These are phyloP conservation scores for Endotricha flammealis DNA, from an alignment of 2,888 invertebrate species.

Conservation along the genomic window DNA sequence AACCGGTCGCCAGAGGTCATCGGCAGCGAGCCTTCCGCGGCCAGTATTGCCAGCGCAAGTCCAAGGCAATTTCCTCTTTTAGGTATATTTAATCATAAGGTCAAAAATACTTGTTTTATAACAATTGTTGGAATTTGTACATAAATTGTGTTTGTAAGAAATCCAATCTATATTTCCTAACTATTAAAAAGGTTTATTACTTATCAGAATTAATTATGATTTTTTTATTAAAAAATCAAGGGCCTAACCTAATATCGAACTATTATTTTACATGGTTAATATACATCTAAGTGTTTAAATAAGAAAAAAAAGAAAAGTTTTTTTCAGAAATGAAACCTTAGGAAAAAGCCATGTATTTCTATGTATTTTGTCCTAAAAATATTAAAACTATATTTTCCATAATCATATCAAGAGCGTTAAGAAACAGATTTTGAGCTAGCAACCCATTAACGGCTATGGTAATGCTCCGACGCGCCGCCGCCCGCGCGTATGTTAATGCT, in stretches of 20 bases:
- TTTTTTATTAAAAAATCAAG: too few relatives aligned
- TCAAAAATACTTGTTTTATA: constrained; percentile 19
- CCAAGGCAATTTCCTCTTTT: constrained; percentile 46
- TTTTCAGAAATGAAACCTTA: too few relatives aligned
- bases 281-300: too few relatives aligned
- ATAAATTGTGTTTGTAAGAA: too few relatives aligned
- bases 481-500: constrained; percentile 74
- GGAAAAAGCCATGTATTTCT: too few relatives aligned
- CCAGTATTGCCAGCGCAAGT: constrained; percentile 57
- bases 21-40: constrained; percentile 75
- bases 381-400: neutral
- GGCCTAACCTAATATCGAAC: too few relatives aligned
- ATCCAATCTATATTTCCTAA: too few relatives aligned
- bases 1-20: constrained; percentile 77
- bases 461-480: constrained; percentile 58
- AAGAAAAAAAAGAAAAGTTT: too few relatives aligned
- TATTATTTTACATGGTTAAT: too few relatives aligned
- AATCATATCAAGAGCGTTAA: neutral
- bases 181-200: too few relatives aligned
- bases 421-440: constrained; percentile 30
- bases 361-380: too few relatives aligned
- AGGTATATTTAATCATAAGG: constrained; percentile 45
- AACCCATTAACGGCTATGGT: constrained; percentile 50
- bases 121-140: neutral
- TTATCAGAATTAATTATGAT: too few relatives aligned